phyloP scores from a whole-genome alignment of 2,888 invertebrate species.

The Ichneumon xanthorius region DNA sequence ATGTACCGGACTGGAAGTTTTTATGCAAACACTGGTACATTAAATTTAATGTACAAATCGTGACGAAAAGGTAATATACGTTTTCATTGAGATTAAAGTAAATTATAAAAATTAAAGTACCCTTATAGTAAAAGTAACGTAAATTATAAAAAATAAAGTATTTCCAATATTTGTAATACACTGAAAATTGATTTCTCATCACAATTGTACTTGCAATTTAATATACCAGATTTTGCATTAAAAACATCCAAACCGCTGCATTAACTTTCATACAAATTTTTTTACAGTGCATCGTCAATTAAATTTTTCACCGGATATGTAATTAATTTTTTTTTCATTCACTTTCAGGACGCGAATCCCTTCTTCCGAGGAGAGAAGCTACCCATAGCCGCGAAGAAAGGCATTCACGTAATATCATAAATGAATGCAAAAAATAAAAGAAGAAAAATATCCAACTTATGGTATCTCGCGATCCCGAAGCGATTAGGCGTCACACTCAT shows the following conservation, averaged over 20 bases:
- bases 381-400: slow-evolving; percentile 97
- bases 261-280: background rate
- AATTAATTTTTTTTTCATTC: slow-evolving; percentile 65
- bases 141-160: too few relatives aligned
- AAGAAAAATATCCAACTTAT: slow-evolving; percentile 14
- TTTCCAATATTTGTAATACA: too few relatives aligned
- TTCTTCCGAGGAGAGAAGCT: slow-evolving; percentile 94
- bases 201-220: too few relatives aligned
- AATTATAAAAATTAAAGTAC: too few relatives aligned
- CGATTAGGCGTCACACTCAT: background rate
- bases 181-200: too few relatives aligned
- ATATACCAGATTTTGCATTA: too few relatives aligned
- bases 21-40: too few relatives aligned
- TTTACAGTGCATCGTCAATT: background rate
- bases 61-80: too few relatives aligned
- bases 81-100: too few relatives aligned
- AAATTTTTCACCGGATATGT: slow-evolving; percentile 34
- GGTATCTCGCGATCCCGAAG: background rate
- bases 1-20: too few relatives aligned
- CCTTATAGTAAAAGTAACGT: too few relatives aligned
- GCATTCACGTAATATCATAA: slow-evolving; percentile 89
- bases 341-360: slow-evolving; percentile 91
- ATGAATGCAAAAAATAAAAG: slow-evolving; percentile 12
- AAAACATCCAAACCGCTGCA: background rate
- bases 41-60: too few relatives aligned